A percentile compares a stretch with the other conserved stretches of the same genome.
These are phyloP conservation scores for Amphiprion ocellaris DNA, from an alignment of 2,113 vertebrate species.

Conservation along the genomic window DNA sequence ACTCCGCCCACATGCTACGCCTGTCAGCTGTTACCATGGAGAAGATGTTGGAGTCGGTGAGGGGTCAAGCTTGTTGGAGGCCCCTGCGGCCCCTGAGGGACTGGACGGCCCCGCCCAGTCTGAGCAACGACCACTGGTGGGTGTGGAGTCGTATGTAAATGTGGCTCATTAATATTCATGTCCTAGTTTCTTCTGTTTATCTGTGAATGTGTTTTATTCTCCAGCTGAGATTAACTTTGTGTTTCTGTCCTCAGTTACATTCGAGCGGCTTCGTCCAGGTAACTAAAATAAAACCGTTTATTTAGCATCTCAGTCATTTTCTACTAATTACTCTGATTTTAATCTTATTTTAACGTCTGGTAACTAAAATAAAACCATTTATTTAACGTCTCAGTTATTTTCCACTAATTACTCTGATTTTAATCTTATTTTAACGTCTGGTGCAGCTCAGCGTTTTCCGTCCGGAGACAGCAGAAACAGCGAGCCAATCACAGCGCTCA, in stretches of 20 bases:
- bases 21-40: constrained; percentile 57
- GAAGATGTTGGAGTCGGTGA: not conserved
- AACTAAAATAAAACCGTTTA: too few species aligned
- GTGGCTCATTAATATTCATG: not conserved
- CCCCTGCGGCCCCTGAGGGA: constrained; percentile 56
- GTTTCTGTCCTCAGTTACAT: constrained; percentile 59
- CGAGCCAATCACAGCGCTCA: constrained; percentile 35
- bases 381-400: too few species aligned
- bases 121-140: constrained; percentile 68
- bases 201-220: too few species aligned
- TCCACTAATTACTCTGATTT: too few species aligned
- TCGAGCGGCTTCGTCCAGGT: not conserved
- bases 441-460: constrained; percentile 25
- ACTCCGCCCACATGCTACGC: constrained; percentile 24
- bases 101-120: constrained; percentile 67
- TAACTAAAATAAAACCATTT: too few species aligned
- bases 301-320: too few species aligned
- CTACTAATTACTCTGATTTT: too few species aligned
- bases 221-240: not conserved
- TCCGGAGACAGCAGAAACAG: constrained; percentile 42
- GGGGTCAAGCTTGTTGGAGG: not conserved
- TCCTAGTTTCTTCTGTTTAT: too few species aligned
- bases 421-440: not conserved
- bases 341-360: too few species aligned
- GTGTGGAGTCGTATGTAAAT: not conserved